Conservation (phyloP, 2,797 vertebrate species). For the Siniperca scherzeri region DNA sequence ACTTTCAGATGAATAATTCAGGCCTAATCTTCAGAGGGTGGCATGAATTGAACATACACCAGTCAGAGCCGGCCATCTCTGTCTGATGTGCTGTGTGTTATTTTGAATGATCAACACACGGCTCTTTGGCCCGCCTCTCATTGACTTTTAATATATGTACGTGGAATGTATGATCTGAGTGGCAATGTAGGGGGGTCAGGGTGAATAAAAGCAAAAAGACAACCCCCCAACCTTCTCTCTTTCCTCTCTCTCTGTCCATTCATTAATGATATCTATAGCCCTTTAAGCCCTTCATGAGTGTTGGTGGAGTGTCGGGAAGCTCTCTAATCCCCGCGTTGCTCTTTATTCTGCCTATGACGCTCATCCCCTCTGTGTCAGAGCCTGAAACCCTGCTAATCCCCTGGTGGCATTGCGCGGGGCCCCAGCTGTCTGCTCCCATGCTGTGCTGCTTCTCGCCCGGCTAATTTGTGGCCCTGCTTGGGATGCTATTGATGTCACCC, state of each 20-base stretch:
- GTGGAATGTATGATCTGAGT: constrained; percentile 60
- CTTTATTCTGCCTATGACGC: constrained; percentile 81
- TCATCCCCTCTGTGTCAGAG: constrained; percentile 81
- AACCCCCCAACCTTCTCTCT: constrained; percentile 27
- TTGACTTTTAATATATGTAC: constrained; percentile 72
- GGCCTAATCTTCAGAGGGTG: constrained; percentile 64
- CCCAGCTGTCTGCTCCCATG: constrained; percentile 81
- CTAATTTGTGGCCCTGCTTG: constrained; percentile 82
- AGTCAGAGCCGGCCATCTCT: constrained; percentile 53
- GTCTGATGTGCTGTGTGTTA: constrained; percentile 54
- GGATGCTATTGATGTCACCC: constrained; percentile 78
- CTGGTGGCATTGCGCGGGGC: constrained; percentile 68
- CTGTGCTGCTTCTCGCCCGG: constrained; percentile 60
- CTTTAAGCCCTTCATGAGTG: constrained; percentile 79
- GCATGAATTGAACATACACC: constrained; percentile 66
- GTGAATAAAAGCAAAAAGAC: constrained; percentile 54
- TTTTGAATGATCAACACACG: constrained; percentile 59
- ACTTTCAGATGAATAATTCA: constrained; percentile 81
- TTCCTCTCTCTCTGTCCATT: constrained; percentile 57
- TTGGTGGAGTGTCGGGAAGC: constrained; percentile 78
- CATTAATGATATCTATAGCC: constrained; percentile 80
- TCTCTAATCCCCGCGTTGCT: constrained; percentile 79
- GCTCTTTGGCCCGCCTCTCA: constrained; percentile 53
- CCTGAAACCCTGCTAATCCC: constrained; percentile 80
- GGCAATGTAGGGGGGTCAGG: constrained; percentile 3